These are phyloP conservation scores for Drosophila ogumai DNA, from an alignment of 1,140 invertebrate species.

Conservation along the genomic window DNA sequence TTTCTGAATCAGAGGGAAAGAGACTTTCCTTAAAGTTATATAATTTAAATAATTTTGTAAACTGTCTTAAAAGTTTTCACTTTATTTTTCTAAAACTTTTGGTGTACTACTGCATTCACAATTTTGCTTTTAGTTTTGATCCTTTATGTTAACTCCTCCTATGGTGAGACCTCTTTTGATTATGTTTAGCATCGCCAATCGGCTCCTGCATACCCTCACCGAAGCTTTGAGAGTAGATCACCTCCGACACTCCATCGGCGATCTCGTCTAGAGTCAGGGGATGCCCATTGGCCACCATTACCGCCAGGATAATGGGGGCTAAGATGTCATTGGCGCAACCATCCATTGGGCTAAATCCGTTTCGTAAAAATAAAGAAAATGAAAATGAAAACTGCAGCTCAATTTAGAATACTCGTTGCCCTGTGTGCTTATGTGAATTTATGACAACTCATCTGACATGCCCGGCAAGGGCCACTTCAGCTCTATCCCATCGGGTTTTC, in stretches of 20 bases:
- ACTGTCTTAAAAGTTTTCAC: not conserved
- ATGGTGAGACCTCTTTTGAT: not conserved
- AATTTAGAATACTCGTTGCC: slow-evolving; percentile 28
- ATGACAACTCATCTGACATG: slow-evolving; percentile 34
- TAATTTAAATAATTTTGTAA: not conserved
- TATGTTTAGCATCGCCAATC: slow-evolving; percentile 9
- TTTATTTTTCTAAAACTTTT: not conserved
- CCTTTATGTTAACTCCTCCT: not conserved
- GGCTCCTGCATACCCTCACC: not conserved
- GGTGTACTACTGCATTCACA: not conserved
- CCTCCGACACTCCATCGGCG: slow-evolving; percentile 30
- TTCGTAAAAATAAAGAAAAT: not conserved
- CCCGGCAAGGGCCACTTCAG: slow-evolving; percentile 25
- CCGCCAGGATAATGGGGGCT: slow-evolving; percentile 57
- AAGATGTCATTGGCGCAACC: slow-evolving; percentile 49
- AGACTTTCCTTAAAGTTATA: not conserved
- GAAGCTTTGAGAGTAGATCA: slow-evolving; percentile 40
- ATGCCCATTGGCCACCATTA: slow-evolving; percentile 59
- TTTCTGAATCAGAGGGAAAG: not conserved
- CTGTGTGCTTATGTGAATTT: slow-evolving; percentile 27
- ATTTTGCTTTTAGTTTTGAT: not conserved
- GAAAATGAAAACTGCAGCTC: slow-evolving; percentile 15
- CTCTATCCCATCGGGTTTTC: slow-evolving; percentile 20
- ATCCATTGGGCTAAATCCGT: slow-evolving; percentile 38
- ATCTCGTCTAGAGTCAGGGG: slow-evolving; percentile 64